Evolutionary conservation across 2,113 vertebrate species (phyloP).

Genomic region (Elgaria multicarinata): DNA sequence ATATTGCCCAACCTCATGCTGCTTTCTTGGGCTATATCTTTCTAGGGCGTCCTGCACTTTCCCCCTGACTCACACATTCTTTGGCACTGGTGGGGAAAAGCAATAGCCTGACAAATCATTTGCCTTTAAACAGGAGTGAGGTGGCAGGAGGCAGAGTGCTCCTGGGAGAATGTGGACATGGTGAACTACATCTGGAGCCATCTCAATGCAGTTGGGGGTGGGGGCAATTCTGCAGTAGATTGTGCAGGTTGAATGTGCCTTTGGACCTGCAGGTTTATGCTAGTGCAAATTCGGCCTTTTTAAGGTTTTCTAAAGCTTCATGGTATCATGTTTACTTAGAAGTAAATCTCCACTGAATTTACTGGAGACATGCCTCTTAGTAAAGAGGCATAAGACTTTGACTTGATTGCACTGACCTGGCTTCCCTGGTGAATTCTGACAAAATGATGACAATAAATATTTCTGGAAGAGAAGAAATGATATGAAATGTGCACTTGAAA

Average conservation of each 20-base stretch:
- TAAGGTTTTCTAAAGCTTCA: background rate
- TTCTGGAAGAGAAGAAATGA: background rate
- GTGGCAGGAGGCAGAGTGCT: background rate
- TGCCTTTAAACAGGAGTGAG: conserved; percentile 10
- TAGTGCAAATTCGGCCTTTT: background rate
- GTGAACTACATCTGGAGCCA: background rate
- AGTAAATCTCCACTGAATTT: background rate
- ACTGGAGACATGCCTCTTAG: background rate
- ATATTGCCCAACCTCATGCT: background rate
- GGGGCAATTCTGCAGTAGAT: background rate
- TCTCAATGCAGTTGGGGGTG: background rate
- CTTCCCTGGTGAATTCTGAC: background rate
- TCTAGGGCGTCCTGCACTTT: background rate
- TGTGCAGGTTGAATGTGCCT: background rate
- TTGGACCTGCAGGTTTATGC: background rate
- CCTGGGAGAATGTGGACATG: background rate
- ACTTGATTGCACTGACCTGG: conserved; percentile 8
- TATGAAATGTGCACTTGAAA: conserved; percentile 1
- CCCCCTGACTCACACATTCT: background rate
- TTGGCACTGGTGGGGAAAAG: background rate
- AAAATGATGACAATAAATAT: background rate
- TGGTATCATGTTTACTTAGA: background rate
- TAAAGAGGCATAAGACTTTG: background rate
- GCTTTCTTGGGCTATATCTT: background rate
- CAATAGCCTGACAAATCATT: background rate